Evolutionary conservation across 2,888 invertebrate genomes (phyloP), one percentile per base, ranked within the genome.

Genomic region (Drosophila austrosaltans): DNA sequence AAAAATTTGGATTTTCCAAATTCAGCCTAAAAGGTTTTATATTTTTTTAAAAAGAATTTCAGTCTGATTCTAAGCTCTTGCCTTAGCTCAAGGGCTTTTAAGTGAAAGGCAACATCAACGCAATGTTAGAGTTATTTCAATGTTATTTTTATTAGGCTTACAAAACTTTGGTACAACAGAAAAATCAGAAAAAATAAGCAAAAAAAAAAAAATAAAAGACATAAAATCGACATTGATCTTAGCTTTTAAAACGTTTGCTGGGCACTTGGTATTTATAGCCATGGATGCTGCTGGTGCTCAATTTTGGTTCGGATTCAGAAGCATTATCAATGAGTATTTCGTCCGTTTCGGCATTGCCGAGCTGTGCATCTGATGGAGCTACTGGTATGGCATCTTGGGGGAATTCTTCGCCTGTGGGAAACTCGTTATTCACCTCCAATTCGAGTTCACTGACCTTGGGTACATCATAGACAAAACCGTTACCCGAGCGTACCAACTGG

Each of bases 381-480:
- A 83, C 89, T 0, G 89, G 83, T 44, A 88, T 89, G 63, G 78
- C 78, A 25, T 84, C 83, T 69, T 84, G 83, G 8, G 83, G 83
- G 5, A 86, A 86, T 42, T 89, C 87, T 57, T 88, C 76, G 4
- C 84, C 84, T 0, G 77, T 83, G 66, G 89, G 87, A 36, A 89
- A 88, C 53, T 90, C 91, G 54, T 87, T 87, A 64, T 67, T 75
- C 8, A 77, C 53, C 70, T 90, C 89, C 66, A 90, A 69, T 10
- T 89, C 89, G 3, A 84, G 75, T 58, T 82, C 76, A 3, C 73
- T 77, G 59, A 89, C 73, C 60, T 72, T 70, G 62, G 89, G 90
- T 32, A 80, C 77, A 63, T 91, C 90, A 56, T 90, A 91, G 3
- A 89, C 48, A 53, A 90, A 90, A n/a, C 90, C 90, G 62, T 90